Conservation (phyloP, 2,888 invertebrate genomes). For the Drosophila greeni region DNA sequence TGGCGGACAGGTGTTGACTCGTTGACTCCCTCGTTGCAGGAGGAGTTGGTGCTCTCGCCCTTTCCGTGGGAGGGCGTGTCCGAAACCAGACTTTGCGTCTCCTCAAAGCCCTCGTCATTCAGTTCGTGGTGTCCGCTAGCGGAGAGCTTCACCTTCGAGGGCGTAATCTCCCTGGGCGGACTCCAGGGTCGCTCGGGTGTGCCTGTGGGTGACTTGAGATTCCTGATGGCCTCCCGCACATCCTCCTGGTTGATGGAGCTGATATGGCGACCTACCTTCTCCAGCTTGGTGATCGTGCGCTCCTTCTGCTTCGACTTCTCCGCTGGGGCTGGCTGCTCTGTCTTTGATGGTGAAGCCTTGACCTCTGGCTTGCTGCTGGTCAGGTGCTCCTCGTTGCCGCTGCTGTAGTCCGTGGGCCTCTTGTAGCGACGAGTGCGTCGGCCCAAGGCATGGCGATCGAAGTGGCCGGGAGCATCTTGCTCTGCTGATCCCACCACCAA, state of each 20-base stretch:
- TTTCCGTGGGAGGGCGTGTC: slow-evolving; percentile 90
- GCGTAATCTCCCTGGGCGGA: slow-evolving; percentile 77
- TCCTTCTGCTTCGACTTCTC: slow-evolving; percentile 77
- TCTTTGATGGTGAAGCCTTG: slow-evolving; percentile 58
- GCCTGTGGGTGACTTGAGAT: slow-evolving; percentile 83
- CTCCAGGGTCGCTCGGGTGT: slow-evolving; percentile 83
- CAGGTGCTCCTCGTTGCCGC: slow-evolving; percentile 81
- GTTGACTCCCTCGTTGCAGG: slow-evolving; percentile 83
- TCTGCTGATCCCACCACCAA: slow-evolving; percentile 38
- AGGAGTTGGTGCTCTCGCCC: slow-evolving; percentile 82
- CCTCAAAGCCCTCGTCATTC: slow-evolving; percentile 94
- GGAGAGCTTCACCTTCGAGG: slow-evolving; percentile 63
- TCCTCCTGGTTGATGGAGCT: slow-evolving; percentile 86
- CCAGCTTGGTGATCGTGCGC: slow-evolving; percentile 75
- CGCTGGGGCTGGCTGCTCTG: slow-evolving; percentile 47
- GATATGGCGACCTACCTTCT: slow-evolving; percentile 82
- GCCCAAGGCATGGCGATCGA: slow-evolving; percentile 90
- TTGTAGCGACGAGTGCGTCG: slow-evolving; percentile 90
- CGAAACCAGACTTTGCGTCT: slow-evolving; percentile 91
- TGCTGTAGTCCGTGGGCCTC: slow-evolving; percentile 82
- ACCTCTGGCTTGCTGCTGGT: slow-evolving; percentile 72
- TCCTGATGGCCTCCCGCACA: slow-evolving; percentile 84
- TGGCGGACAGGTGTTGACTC: slow-evolving; percentile 75
- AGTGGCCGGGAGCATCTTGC: slow-evolving; percentile 83
- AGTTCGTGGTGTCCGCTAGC: slow-evolving; percentile 80